A percentile compares a stretch with the other conserved stretches of the same genome.
Conservation (phyloP, 2,888 invertebrate genomes). For the Nemurella pictetii region DNA sequence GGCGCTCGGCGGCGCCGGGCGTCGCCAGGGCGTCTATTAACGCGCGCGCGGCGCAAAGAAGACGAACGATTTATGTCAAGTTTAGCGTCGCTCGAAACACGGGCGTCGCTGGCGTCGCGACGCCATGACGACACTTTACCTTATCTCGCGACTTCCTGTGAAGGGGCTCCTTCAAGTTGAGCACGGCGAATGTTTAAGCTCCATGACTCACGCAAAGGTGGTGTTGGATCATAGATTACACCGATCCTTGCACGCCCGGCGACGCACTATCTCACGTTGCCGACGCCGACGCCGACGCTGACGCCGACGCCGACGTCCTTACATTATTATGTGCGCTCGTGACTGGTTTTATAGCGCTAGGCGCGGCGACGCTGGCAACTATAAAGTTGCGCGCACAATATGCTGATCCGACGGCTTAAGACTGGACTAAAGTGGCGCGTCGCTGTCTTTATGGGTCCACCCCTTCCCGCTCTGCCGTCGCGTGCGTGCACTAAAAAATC, state of each 20-base stretch:
- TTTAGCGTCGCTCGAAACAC: conserved; percentile 8
- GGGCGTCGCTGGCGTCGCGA: conserved; percentile 6
- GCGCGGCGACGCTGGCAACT: not conserved
- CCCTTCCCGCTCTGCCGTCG: not conserved
- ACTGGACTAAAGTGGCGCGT: not conserved
- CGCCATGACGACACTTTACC: conserved; percentile 4
- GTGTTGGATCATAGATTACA: not conserved
- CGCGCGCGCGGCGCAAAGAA: not conserved
- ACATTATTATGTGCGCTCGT: not conserved
- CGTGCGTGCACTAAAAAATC: not conserved
- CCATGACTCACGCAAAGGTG: not conserved
- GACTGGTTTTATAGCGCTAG: not conserved
- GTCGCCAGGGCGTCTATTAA: conserved; percentile 1
- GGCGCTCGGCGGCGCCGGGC: not conserved
- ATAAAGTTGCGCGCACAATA: not conserved
- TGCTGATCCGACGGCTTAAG: not conserved
- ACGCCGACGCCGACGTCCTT: not conserved
- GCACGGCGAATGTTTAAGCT: conserved; percentile 1
- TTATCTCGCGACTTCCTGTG: conserved; percentile 26
- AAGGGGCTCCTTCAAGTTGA: not conserved
- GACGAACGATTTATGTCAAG: conserved; percentile 25
- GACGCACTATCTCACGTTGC: not conserved
- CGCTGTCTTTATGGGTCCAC: not conserved
- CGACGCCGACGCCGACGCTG: not conserved
- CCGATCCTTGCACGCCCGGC: not conserved